These are phyloP conservation scores for Macrosteles quadrilineatus DNA, from an alignment of 1,140 invertebrate genomes.

Conservation along the genomic window DNA sequence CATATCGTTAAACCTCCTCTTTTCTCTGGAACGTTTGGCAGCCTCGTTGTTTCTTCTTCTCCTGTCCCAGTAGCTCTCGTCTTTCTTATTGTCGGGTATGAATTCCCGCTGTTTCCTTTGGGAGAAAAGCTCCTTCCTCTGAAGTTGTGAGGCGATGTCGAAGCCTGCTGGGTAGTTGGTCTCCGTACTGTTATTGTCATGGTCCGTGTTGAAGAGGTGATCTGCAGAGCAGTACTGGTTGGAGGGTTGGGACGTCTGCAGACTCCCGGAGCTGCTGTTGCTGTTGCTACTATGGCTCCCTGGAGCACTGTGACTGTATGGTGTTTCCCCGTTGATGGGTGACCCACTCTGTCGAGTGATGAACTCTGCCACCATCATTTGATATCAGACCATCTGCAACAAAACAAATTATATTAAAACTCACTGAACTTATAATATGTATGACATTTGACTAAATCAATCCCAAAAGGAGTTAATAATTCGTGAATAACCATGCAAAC, in stretches of 20 bases:
- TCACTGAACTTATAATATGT: too few species aligned
- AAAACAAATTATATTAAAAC: too few species aligned
- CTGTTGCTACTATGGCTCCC: slow-evolving; percentile 39
- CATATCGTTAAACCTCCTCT: slow-evolving; percentile 95
- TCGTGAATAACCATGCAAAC: too few species aligned
- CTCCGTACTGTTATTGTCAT: slow-evolving; percentile 12
- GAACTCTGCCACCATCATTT: slow-evolving; percentile 82
- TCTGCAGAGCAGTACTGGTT: not conserved
- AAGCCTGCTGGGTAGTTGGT: slow-evolving; percentile 48
- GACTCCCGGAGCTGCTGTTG: slow-evolving; percentile 26
- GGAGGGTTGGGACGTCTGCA: not conserved
- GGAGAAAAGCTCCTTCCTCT: slow-evolving; percentile 76
- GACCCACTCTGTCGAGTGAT: slow-evolving; percentile 70
- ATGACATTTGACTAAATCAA: too few species aligned
- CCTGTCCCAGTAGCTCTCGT: slow-evolving; percentile 96
- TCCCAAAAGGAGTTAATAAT: too few species aligned
- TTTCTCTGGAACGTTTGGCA: slow-evolving; percentile 91
- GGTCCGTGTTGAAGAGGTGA: not conserved
- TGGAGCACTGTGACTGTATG: slow-evolving; percentile 38
- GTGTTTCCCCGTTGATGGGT: slow-evolving; percentile 66
- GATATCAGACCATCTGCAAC: slow-evolving; percentile 36
- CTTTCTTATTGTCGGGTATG: slow-evolving; percentile 95
- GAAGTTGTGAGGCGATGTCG: slow-evolving; percentile 54
- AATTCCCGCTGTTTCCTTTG: slow-evolving; percentile 94
- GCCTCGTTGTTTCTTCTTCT: slow-evolving; percentile 94